Conservation (phyloP, 2,113 vertebrate species). For the Cyprinus carpio region DNA sequence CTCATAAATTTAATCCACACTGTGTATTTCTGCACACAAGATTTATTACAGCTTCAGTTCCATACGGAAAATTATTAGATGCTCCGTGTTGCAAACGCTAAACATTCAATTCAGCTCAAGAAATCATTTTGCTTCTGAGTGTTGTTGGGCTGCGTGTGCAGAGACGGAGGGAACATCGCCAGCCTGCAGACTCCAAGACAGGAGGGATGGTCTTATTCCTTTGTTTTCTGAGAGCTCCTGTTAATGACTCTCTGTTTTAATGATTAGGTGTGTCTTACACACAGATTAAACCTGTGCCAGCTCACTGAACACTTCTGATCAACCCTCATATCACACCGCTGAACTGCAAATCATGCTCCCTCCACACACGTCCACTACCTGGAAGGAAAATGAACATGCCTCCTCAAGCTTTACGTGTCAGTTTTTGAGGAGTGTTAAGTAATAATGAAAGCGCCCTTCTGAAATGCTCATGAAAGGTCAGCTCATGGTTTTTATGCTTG, state of each 20-base stretch:
- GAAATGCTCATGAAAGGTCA: constrained; percentile 7
- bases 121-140: neutral
- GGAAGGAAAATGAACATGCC: neutral
- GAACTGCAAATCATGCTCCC: neutral
- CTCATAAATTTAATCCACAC: neutral
- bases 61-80: neutral
- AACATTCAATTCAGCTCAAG: neutral
- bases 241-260: constrained; percentile 17
- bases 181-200: neutral
- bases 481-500: neutral
- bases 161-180: neutral
- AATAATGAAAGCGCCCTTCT: constrained; percentile 4
- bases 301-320: neutral
- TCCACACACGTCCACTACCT: constrained; percentile 6
- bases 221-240: neutral
- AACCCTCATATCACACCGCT: constrained; percentile 3
- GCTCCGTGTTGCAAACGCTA: neutral
- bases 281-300: neutral
- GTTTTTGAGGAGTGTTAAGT: neutral
- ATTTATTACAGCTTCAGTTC: neutral
- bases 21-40: constrained; percentile 5
- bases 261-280: neutral
- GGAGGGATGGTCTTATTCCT: constrained; percentile 4
- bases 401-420: neutral
- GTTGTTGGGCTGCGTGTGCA: neutral